A percentile compares a stretch with the other conserved stretches of the same genome.
These are phyloP conservation scores for Allolobophora icterica DNA, from an alignment of 2,888 invertebrate genomes.

Conservation along the genomic window DNA sequence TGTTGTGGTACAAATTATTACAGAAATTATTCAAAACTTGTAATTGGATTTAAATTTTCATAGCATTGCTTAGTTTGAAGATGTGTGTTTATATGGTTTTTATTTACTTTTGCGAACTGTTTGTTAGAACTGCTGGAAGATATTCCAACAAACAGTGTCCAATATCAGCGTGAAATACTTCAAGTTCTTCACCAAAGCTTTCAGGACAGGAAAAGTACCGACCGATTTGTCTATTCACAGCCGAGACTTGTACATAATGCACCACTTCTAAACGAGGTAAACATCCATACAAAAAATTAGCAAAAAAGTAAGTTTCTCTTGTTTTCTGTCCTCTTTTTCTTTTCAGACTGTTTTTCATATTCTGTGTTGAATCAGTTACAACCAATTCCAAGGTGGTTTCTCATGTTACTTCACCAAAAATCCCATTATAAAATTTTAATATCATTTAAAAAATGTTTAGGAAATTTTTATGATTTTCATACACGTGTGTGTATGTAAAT, in stretches of 20 bases:
- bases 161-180: slow-evolving; percentile 24
- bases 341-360: background rate
- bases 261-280: background rate
- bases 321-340: too few relatives aligned
- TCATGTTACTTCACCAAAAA: background rate
- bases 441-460: background rate
- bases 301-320: too few relatives aligned
- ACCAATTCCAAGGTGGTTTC: too few relatives aligned
- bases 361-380: background rate
- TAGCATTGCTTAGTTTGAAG: background rate
- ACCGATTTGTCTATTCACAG: slow-evolving; percentile 4
- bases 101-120: background rate
- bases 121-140: background rate
- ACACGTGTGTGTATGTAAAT: too few relatives aligned
- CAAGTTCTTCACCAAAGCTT: slow-evolving; percentile 12
- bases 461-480: background rate
- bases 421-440: too few relatives aligned
- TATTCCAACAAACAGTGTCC: background rate
- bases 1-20: background rate
- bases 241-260: slow-evolving; percentile 17
- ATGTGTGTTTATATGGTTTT: background rate
- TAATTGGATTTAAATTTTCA: background rate
- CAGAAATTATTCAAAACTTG: background rate
- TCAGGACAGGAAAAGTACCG: background rate
- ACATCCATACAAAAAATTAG: background rate